phyloP scores from a whole-genome alignment of 2,888 invertebrate species.

The Mellilla xanthometata region DNA sequence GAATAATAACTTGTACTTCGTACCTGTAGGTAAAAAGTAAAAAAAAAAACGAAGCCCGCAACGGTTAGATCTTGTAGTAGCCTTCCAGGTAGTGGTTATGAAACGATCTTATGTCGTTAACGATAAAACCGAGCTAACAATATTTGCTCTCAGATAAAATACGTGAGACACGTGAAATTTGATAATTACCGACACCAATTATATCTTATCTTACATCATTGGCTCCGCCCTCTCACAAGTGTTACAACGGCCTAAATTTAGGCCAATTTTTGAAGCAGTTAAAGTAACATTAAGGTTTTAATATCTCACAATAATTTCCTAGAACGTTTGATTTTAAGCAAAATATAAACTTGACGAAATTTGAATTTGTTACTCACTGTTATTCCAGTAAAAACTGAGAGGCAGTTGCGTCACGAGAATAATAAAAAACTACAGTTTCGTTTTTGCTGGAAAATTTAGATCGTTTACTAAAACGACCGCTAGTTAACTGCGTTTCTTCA shows the following conservation, averaged over 20 bases:
- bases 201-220: constrained; percentile 70
- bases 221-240: constrained; percentile 54
- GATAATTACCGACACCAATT: constrained; percentile 69
- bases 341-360: constrained; percentile 1
- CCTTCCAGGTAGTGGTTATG: constrained; percentile 45
- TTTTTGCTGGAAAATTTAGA: constrained; percentile 16
- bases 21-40: no score
- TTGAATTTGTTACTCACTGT: constrained; percentile 12
- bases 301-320: constrained; percentile 4
- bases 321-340: background rate
- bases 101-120: constrained; percentile 55
- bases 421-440: constrained; percentile 13
- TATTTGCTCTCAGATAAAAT: constrained; percentile 73
- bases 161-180: constrained; percentile 70
- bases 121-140: constrained; percentile 62
- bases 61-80: no score
- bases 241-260: constrained; percentile 35
- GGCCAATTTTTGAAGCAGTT: constrained; percentile 28
- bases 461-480: constrained; percentile 17
- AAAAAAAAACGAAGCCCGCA: no score
- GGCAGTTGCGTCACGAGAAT: constrained; percentile 8
- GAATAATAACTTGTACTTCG: no score
- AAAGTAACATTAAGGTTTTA: constrained; percentile 18
- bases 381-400: constrained; percentile 14
- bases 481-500: constrained; percentile 20